Percentiles rank a stretch among this genome's conserved stretches.
These are phyloP conservation scores for Oscheius sp. DNA, from an alignment of 2,888 invertebrate genomes.

Conservation along the genomic window DNA sequence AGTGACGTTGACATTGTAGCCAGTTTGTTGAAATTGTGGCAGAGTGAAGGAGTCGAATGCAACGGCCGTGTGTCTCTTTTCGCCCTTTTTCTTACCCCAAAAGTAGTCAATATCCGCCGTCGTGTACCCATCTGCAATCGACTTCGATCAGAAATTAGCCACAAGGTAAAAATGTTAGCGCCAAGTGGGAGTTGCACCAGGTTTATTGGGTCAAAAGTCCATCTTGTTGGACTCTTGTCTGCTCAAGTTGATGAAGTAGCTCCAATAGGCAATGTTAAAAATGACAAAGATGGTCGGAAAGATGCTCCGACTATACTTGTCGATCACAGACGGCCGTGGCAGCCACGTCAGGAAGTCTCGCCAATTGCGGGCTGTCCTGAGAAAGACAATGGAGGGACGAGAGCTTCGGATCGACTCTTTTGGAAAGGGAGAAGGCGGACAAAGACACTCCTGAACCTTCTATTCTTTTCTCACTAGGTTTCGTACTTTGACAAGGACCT, in stretches of 20 bases:
- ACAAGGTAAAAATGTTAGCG: neutral
- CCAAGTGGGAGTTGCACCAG: constrained; percentile 38
- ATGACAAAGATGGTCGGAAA: constrained; percentile 93
- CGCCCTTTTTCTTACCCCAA: constrained; percentile 74
- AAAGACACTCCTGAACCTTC: constrained; percentile 22
- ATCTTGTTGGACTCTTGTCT: constrained; percentile 35
- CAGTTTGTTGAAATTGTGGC: constrained; percentile 75
- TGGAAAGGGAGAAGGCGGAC: neutral
- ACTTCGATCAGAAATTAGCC: neutral
- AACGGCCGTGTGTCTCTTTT: constrained; percentile 68
- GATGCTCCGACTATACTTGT: constrained; percentile 96
- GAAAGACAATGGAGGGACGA: constrained; percentile 25
- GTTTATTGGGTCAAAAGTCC: constrained; percentile 28
- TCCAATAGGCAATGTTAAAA: constrained; percentile 81
- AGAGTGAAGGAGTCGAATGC: constrained; percentile 74
- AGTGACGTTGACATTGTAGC: constrained; percentile 66
- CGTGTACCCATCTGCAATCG: constrained; percentile 75
- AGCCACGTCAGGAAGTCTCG: constrained; percentile 45
- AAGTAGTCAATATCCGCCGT: constrained; percentile 76
- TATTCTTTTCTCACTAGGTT: too few relatives aligned
- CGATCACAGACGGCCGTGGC: constrained; percentile 89
- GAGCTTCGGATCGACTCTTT: neutral
- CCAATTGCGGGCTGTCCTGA: neutral
- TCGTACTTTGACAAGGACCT: constrained; percentile 17
- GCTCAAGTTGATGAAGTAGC: constrained; percentile 54